Conservation (phyloP, 1,140 invertebrate genomes). For the Nixonia krombeini region DNA sequence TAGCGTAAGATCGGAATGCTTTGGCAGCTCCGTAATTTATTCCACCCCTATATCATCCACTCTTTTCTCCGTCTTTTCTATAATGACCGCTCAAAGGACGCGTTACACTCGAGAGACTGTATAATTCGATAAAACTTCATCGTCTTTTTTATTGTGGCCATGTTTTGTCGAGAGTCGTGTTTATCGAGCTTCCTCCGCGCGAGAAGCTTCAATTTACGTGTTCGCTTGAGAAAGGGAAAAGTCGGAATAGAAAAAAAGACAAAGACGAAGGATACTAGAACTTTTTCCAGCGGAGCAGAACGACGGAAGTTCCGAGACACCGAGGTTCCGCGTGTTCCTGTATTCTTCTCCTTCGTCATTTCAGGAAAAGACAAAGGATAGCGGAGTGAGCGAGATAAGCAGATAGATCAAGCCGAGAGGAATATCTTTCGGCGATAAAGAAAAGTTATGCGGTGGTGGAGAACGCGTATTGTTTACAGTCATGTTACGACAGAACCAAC, state of each 20-base stretch:
- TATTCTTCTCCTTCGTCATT: conserved; percentile 40
- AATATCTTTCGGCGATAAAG: conserved; percentile 4
- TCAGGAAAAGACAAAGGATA: conserved; percentile 28
- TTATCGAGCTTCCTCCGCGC: conserved; percentile 36
- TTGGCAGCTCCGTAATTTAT: too few relatives aligned
- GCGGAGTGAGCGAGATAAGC: conserved; percentile 30
- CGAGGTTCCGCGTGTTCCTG: conserved; percentile 34
- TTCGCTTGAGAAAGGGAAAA: conserved; percentile 21
- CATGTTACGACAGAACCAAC: too few relatives aligned
- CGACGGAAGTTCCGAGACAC: conserved; percentile 51
- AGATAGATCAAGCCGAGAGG: conserved; percentile 18
- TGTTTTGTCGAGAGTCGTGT: conserved; percentile 42
- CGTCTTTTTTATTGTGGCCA: conserved; percentile 31
- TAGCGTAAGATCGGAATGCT: too few relatives aligned
- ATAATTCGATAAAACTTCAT: conserved; percentile 40
- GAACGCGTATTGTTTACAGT: not conserved
- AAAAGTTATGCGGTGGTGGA: conserved; percentile 1
- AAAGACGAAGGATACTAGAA: conserved; percentile 32
- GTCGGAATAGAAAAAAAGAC: conserved; percentile 4
- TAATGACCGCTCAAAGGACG: conserved; percentile 37
- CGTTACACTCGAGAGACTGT: conserved; percentile 22
- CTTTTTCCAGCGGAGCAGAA: conserved; percentile 45
- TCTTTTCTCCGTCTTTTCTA: conserved; percentile 10
- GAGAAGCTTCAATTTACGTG: conserved; percentile 36
- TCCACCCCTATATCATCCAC: not conserved